Evolutionary conservation across 2,113 vertebrate species (phyloP), one percentile per base, ranked within the genome.

Genomic region (Tyto alba): DNA sequence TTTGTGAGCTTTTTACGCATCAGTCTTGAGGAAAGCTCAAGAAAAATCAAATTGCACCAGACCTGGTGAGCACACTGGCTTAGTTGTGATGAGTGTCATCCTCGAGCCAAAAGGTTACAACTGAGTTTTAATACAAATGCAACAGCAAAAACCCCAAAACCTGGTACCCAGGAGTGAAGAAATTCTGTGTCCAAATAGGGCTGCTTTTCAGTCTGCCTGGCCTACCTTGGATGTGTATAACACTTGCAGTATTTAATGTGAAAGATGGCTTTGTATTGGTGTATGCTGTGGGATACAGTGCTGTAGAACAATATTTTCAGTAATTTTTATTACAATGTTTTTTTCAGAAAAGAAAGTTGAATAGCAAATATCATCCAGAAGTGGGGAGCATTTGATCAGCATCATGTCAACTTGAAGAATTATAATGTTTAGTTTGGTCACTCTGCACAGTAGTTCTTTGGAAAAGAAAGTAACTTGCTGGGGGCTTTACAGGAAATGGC

Each of bases 301-400:
- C 34, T 47, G 57, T 9, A 22, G 10, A 52, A 6, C 40, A 2
- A 5, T 5, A 4, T 78, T 72, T 43, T 76, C 81, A 97, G 88
- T 96, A 86, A 96, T 52, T 73, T 19, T 83, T 84, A 67, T 95
- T 88, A 55, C 94, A 72, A 88, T 98, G 91, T 98, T 85, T 98
- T 83, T 98, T 98, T 20, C 98, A 98, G 98, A 97, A 97, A 98
- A 98, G 97, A 96, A 93, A 96, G 84, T 94, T 97, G 95, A 97
- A 89, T 97, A 96, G 94, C 92, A 97, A 95, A 83, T 43, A 11
- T 85, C 97, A 88, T 87, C 96, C 94, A 83, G 95, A 91, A 89
- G 89, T 91, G 90, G 76, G 94, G 79, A 89, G 59, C 92, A 9
- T 78, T 53, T 96, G 95, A 89, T 67, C 97, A 97, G 97, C 98